Conservation (phyloP, 23 tunicate species). For the Styela clava region DNA sequence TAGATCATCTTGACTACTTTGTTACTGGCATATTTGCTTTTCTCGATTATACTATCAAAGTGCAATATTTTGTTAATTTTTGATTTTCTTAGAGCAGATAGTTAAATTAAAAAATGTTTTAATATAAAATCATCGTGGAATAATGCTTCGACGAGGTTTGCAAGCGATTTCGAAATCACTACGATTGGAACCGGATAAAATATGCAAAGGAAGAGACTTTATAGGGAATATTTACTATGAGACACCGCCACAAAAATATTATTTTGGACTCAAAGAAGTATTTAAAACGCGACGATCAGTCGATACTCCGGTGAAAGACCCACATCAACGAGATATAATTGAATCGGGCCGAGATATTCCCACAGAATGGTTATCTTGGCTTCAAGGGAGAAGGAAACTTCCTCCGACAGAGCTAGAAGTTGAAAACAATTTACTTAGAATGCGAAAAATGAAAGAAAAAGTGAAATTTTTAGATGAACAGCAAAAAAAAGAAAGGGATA, state of each 20-base stretch:
- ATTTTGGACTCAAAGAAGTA: constrained; percentile 29
- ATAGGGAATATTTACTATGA: constrained; percentile 76
- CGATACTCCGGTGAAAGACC: constrained; percentile 22
- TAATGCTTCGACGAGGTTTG: constrained; percentile 17
- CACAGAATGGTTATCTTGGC: constrained; percentile 82
- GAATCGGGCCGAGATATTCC: constrained; percentile 27
- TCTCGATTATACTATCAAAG: too few species aligned
- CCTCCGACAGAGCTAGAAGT: constrained; percentile 69
- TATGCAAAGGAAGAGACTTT: constrained; percentile 45
- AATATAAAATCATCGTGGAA: not conserved
- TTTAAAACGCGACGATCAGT: constrained; percentile 38
- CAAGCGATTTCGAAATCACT: constrained; percentile 18
- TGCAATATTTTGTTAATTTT: not conserved
- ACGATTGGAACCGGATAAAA: constrained; percentile 44
- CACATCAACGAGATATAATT: not conserved
- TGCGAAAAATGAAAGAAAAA: constrained; percentile 33
- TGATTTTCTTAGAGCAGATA: too few species aligned
- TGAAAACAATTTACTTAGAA: constrained; percentile 31
- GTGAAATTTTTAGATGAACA: constrained; percentile 26
- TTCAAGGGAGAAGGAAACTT: constrained; percentile 42
- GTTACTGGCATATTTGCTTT: too few species aligned
- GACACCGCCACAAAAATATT: constrained; percentile 61
- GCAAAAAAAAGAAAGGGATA: not conserved
- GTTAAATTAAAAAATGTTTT: too few species aligned
- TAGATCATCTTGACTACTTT: too few species aligned